phyloP scores from a whole-genome alignment of 2,797 vertebrate species.

The Emys orbicularis region DNA sequence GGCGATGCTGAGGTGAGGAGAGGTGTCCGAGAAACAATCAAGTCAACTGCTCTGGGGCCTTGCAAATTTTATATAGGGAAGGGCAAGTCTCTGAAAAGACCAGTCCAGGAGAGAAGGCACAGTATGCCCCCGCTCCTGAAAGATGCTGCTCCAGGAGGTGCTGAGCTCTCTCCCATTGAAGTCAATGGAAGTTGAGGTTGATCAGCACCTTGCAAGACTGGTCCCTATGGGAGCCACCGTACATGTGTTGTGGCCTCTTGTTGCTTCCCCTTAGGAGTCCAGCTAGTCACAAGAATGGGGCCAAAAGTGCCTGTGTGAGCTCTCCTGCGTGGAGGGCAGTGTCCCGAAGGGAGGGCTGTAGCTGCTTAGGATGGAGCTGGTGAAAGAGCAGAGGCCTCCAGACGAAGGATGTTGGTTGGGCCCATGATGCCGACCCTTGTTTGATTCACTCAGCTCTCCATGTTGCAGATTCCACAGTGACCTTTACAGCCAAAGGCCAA shows the following conservation, averaged over 20 bases:
- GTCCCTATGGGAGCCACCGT: background rate
- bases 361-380: background rate
- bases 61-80: no score
- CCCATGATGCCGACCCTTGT: no score
- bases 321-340: background rate
- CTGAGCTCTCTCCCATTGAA: background rate
- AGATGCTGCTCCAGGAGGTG: background rate
- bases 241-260: background rate
- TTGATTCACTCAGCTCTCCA: no score
- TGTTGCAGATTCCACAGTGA: no score
- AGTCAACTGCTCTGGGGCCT: no score
- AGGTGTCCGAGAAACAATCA: no score
- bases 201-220: no score
- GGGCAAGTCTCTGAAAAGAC: no score
- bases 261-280: background rate
- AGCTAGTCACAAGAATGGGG: background rate
- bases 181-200: background rate
- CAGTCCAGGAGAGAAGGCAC: no score
- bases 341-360: background rate
- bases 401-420: background rate
- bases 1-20: no score
- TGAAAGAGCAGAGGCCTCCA: no score
- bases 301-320: background rate
- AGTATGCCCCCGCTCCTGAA: background rate
- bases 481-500: background rate